A percentile compares a stretch with the other conserved stretches of the same genome.
Conservation (phyloP, 2,113 vertebrate genomes). For the Proteles cristata region DNA sequence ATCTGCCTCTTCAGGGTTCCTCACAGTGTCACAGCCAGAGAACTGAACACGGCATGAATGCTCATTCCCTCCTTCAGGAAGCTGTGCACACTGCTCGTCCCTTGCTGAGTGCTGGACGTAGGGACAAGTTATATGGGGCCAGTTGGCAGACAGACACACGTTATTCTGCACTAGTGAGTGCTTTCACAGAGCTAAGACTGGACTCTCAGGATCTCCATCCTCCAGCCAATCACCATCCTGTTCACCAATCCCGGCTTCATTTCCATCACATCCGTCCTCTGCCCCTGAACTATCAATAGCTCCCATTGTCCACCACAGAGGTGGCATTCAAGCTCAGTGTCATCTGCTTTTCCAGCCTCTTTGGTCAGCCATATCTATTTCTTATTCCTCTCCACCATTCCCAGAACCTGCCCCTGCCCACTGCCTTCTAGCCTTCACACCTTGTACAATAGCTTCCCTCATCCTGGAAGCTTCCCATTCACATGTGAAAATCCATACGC, state of each 20-base stretch:
- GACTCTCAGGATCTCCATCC: background rate
- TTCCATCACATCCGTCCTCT: background rate
- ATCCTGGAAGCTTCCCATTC: background rate
- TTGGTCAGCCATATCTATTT: background rate
- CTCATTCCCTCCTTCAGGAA: background rate
- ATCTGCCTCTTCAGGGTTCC: background rate
- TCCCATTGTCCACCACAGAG: background rate
- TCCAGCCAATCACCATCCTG: background rate
- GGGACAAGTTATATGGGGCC: background rate
- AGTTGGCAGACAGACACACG: background rate
- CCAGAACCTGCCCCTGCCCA: too few species aligned
- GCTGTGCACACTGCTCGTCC: background rate
- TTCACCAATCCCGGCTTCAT: background rate
- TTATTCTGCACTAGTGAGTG: background rate
- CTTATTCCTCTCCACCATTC: background rate
- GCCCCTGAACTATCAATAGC: background rate
- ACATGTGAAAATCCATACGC: accelerated
- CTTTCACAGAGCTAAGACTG: background rate
- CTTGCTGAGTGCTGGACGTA: background rate
- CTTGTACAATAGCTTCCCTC: background rate
- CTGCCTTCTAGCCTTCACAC: background rate
- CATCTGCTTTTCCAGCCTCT: background rate
- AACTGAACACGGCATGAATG: background rate
- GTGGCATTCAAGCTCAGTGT: background rate
- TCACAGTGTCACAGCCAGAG: background rate